Percentiles rank a stretch among this genome's conserved stretches.
Conservation (phyloP, 2,113 vertebrate species). For the Serilophus lunatus region DNA sequence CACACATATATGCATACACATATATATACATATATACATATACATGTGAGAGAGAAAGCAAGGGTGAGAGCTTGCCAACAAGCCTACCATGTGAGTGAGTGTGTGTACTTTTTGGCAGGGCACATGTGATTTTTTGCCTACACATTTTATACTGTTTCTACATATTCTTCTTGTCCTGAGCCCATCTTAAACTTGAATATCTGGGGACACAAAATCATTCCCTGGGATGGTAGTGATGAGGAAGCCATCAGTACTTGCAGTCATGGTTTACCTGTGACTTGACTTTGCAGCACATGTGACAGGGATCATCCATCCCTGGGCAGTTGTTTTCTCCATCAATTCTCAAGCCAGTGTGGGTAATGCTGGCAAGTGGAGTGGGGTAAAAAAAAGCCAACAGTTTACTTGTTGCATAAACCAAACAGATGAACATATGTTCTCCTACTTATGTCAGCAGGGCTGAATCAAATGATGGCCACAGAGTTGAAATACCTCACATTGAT, state of each 20-base stretch:
- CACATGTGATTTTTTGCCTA: background rate
- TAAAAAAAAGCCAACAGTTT: background rate
- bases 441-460: background rate
- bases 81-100: background rate
- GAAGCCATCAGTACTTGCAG: rapidly evolving
- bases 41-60: constrained; percentile 17
- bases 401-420: background rate
- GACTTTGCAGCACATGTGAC: rapidly evolving
- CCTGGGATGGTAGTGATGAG: background rate
- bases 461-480: background rate
- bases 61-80: background rate
- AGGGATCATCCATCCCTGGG: background rate
- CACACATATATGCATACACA: background rate
- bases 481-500: background rate
- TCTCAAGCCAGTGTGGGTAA: background rate
- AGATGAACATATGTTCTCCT: background rate
- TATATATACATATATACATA: background rate
- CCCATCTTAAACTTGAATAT: background rate
- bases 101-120: background rate
- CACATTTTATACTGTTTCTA: background rate
- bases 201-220: rapidly evolving
- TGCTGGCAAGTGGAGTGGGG: background rate
- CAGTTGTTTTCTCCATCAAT: background rate
- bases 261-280: rapidly evolving
- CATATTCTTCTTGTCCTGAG: background rate